Evolutionary conservation across 2,113 vertebrate species (phyloP), one percentile per base, ranked within the genome.

Genomic region (Merops nubicus): DNA sequence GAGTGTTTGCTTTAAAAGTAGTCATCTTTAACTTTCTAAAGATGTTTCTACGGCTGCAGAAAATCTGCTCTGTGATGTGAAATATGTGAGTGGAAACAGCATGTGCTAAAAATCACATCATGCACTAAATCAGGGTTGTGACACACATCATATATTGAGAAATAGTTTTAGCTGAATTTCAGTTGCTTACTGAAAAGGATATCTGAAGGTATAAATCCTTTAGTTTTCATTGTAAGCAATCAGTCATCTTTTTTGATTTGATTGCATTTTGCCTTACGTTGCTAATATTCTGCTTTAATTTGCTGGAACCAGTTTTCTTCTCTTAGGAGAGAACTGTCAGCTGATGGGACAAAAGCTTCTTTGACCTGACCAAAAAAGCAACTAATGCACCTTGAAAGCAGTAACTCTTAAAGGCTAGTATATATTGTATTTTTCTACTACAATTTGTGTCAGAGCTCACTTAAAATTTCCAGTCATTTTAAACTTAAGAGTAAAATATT

Each of bases 41-140:
- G 60, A 43, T 87, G 47, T 63, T 81, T 81, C 23, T 47, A 54
- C 15, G 54, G 10, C 64, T 75, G 67, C 56, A 88, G 40, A 69
- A 94, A 84, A 78, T 86, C 76, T 84, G 34, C 82, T 95, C 45
- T 68, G 18, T 60, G 2, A 2, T 87, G 73, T 92, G 75, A 91
- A 92, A 29, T 67, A 51, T 45, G 36, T 42, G 50, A 81, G 42
- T 76, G 65, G 87, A 89, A 96, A 88, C 47, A 42, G 60, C 36
- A 43, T 81, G 36, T 89, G 74, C 80, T 92, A 81, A 83, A 79
- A 91, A 67, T 79, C 89, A 59, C 65, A 72, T 91, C 56, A 31
- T 74, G 65, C 80, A 50, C 74, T 82, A 83, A 95, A 95, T 89
- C 42, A 67, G 63, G 45, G 16, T 85, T 91, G 63, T 91, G 88